Evolutionary conservation across 1,140 invertebrate species (phyloP).

Genomic region (Coenobita brevimanus): DNA sequence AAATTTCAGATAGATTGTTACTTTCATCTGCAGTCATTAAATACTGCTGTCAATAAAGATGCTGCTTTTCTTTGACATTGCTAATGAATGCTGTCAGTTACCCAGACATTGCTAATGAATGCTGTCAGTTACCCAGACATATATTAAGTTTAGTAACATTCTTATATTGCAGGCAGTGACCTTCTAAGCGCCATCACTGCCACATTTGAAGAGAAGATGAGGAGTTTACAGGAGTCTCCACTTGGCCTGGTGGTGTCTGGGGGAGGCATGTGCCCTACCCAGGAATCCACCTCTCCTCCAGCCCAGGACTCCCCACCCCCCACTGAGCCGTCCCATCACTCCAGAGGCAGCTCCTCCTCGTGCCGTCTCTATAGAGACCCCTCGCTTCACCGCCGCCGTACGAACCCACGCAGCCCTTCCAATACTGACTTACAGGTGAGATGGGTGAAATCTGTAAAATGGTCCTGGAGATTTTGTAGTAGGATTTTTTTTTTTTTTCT

Average conservation of each 20-base stretch:
- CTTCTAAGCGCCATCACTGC: constrained; percentile 68
- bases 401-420: constrained; percentile 45
- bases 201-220: constrained; percentile 68
- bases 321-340: constrained; percentile 24
- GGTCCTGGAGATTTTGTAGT: too few species aligned
- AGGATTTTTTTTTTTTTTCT: too few species aligned
- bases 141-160: too few species aligned
- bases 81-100: too few species aligned
- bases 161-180: constrained; percentile 59
- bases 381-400: constrained; percentile 66
- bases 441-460: too few species aligned
- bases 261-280: neutral
- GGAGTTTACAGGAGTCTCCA: constrained; percentile 64
- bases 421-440: neutral
- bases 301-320: neutral
- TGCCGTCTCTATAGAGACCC: constrained; percentile 67
- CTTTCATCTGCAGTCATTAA: too few species aligned
- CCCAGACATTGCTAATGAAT: too few species aligned
- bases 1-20: too few species aligned
- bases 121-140: too few species aligned
- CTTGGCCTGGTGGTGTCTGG: constrained; percentile 38
- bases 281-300: constrained; percentile 8
- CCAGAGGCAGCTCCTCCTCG: constrained; percentile 34
- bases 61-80: too few species aligned
- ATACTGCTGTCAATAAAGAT: too few species aligned